Evolutionary conservation across 2,797 vertebrate genomes (phyloP).

Genomic region (Poliocrania exsul): DNA sequence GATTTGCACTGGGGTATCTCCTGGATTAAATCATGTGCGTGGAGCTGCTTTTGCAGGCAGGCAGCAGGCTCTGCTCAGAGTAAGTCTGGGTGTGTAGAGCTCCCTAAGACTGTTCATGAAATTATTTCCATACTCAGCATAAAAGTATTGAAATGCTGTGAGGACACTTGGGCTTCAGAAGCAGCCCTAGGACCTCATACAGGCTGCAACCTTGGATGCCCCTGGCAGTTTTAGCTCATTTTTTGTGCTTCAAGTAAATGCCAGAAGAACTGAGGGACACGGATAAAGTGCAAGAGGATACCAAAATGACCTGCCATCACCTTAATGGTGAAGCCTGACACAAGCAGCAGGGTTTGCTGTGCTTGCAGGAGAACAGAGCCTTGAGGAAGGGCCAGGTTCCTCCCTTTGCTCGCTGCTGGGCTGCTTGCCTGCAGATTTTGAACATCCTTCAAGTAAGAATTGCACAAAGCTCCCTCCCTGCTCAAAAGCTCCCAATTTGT

Average conservation of each 20-base stretch:
- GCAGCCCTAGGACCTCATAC: not conserved
- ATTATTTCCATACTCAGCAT: not conserved
- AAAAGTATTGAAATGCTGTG: not conserved
- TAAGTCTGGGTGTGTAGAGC: not conserved
- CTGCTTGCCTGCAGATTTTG: not conserved
- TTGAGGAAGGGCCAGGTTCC: accelerated
- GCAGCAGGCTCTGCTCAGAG: not conserved
- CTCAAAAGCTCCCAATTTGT: not conserved
- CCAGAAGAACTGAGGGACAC: not conserved
- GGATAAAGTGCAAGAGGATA: not conserved
- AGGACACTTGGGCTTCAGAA: not conserved
- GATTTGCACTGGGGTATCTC: not conserved
- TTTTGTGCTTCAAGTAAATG: not conserved
- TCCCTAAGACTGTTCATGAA: not conserved
- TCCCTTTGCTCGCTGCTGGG: not conserved
- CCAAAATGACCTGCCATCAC: not conserved
- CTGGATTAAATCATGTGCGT: not conserved
- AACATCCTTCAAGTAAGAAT: not conserved
- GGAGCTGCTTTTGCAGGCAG: not conserved
- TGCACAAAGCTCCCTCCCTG: not conserved
- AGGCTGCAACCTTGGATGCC: not conserved
- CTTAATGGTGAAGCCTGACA: accelerated
- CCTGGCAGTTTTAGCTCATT: not conserved
- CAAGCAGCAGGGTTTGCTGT: not conserved
- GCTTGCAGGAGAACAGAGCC: not conserved